These are phyloP conservation scores for Cyphomyrus discorhynchus DNA, from an alignment of 2,113 vertebrate species.

Conservation along the genomic window DNA sequence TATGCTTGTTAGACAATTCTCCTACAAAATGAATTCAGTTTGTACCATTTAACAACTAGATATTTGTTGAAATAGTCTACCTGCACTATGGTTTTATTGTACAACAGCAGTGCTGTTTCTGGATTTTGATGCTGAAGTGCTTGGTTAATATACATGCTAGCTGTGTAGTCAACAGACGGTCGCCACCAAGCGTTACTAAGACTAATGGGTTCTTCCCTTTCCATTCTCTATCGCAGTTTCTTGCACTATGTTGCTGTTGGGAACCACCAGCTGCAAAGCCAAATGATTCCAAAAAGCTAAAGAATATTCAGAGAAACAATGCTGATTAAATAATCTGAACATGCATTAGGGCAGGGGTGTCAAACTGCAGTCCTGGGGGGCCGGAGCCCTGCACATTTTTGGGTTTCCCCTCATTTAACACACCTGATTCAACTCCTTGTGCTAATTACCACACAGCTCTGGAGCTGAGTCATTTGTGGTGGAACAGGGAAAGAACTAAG, in stretches of 20 bases:
- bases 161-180: neutral
- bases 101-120: neutral
- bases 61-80: neutral
- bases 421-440: too few species aligned
- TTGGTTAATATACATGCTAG: neutral
- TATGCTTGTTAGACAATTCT: neutral
- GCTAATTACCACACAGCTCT: too few species aligned
- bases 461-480: too few species aligned
- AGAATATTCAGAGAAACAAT: neutral
- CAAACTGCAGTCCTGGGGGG: too few species aligned
- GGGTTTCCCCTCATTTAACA: too few species aligned
- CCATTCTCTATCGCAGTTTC: neutral
- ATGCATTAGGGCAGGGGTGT: neutral
- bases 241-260: neutral
- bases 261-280: neutral
- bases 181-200: neutral
- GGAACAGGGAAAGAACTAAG: too few species aligned
- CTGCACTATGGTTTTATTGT: neutral
- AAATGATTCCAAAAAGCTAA: neutral
- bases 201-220: neutral
- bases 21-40: neutral
- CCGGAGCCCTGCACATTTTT: too few species aligned
- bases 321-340: neutral
- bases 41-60: neutral
- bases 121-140: neutral